Evolutionary conservation across 2,113 vertebrate genomes (phyloP).

Genomic region (Misgurnus anguillicaudatus): DNA sequence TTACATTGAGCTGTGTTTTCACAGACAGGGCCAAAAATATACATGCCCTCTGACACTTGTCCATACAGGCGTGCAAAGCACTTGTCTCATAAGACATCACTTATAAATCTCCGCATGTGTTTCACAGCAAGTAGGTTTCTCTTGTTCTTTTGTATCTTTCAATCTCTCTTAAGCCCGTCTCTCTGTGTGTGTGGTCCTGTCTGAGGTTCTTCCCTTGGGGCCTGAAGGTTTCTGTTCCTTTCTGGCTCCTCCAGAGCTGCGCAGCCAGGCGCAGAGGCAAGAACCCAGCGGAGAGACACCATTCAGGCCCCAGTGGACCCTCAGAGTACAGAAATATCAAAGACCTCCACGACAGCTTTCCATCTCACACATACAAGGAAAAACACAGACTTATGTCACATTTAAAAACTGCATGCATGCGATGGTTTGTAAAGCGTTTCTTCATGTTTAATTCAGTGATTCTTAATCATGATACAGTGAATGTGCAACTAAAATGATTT

Average conservation of each 20-base stretch:
- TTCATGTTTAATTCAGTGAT: slow-evolving; percentile 39
- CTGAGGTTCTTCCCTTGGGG: slow-evolving; percentile 43
- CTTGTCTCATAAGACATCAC: slow-evolving; percentile 12
- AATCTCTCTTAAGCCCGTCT: slow-evolving; percentile 8
- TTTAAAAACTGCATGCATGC: neutral
- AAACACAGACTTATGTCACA: neutral
- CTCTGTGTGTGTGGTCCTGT: slow-evolving; percentile 38
- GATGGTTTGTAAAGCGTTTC: too few relatives aligned
- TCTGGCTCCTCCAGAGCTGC: slow-evolving; percentile 40
- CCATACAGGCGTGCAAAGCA: neutral
- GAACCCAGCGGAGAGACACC: slow-evolving; percentile 17
- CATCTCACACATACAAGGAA: slow-evolving; percentile 2
- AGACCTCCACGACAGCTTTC: slow-evolving; percentile 20
- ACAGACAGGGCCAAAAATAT: too few relatives aligned
- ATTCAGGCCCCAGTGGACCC: slow-evolving; percentile 34
- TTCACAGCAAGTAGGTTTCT: slow-evolving; percentile 20
- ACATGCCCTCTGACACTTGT: neutral
- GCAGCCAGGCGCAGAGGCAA: slow-evolving; percentile 52
- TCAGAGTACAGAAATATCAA: slow-evolving; percentile 37
- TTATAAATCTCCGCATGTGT: neutral
- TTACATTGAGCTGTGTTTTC: too few relatives aligned
- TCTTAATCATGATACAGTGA: neutral
- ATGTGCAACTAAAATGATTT: neutral
- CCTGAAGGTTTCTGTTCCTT: slow-evolving; percentile 10
- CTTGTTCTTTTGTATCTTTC: neutral